Conservation (phyloP, 2,888 invertebrate genomes). For the Drosophila affinis region DNA sequence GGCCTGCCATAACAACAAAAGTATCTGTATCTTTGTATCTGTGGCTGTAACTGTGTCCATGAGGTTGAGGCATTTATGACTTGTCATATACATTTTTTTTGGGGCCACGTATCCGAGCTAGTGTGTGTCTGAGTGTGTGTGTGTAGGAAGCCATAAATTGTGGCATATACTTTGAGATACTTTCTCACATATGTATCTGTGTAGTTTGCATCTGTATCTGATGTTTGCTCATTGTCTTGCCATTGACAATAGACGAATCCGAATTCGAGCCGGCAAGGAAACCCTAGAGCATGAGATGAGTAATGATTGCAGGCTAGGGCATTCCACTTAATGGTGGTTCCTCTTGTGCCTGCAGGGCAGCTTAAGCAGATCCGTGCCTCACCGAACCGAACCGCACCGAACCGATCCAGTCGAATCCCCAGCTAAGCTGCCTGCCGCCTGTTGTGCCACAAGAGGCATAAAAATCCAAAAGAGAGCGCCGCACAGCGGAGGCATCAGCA, state of each 20-base stretch:
- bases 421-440: conserved; percentile 63
- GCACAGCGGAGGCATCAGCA: conserved; percentile 14
- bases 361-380: conserved; percentile 48
- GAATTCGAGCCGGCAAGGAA: conserved; percentile 28
- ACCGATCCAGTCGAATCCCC: conserved; percentile 51
- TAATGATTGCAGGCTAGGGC: conserved; percentile 73
- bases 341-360: conserved; percentile 58
- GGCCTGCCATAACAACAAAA: conserved; percentile 59
- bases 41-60: conserved; percentile 31
- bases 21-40: conserved; percentile 35
- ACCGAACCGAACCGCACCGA: conserved; percentile 51
- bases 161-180: conserved; percentile 43
- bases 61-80: conserved; percentile 66
- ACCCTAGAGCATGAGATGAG: conserved; percentile 59
- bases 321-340: conserved; percentile 61
- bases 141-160: conserved; percentile 75
- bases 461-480: conserved; percentile 44
- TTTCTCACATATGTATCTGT: conserved; percentile 43
- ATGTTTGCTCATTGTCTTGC: conserved; percentile 61
- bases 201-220: conserved; percentile 47
- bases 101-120: conserved; percentile 24
- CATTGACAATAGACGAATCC: conserved; percentile 62
- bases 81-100: conserved; percentile 67
- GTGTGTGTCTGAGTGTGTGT: conserved; percentile 23
- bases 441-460: conserved; percentile 45